Evolutionary conservation across 1,140 invertebrate genomes (phyloP).

Genomic region (Lordiphosa clarofinis): DNA sequence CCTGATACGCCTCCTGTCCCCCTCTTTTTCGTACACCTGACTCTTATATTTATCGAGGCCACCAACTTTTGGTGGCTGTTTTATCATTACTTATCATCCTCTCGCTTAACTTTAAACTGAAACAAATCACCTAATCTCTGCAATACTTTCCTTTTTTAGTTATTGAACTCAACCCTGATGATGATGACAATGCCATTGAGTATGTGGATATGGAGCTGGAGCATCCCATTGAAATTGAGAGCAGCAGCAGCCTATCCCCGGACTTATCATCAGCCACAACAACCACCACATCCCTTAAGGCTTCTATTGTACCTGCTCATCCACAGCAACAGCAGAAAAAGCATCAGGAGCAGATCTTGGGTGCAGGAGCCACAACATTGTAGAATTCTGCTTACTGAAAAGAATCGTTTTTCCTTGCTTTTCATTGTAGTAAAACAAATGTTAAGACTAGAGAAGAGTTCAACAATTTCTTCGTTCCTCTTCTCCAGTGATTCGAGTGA

Average conservation of each 20-base stretch:
- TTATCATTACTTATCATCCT: too few species aligned
- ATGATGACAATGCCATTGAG: slow-evolving; percentile 70
- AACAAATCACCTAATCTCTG: too few species aligned
- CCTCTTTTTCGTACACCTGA: too few species aligned
- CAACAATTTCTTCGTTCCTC: neutral
- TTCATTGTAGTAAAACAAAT: too few species aligned
- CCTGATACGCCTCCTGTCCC: too few species aligned
- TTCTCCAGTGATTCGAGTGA: slow-evolving; percentile 21
- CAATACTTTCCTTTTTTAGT: slow-evolving; percentile 42
- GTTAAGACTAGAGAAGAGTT: neutral
- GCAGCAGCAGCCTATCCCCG: slow-evolving; percentile 55
- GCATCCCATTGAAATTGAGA: slow-evolving; percentile 65
- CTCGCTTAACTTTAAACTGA: too few species aligned
- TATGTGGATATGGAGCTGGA: slow-evolving; percentile 74
- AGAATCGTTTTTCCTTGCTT: slow-evolving; percentile 3
- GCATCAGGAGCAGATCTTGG: slow-evolving; percentile 22
- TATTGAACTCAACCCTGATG: slow-evolving; percentile 65
- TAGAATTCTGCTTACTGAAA: slow-evolving; percentile 13
- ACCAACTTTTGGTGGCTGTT: too few species aligned
- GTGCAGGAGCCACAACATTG: slow-evolving; percentile 18
- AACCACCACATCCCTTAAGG: slow-evolving; percentile 37
- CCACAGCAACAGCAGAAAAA: slow-evolving; percentile 13
- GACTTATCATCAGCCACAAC: slow-evolving; percentile 21
- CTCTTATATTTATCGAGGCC: too few species aligned
- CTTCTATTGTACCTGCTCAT: slow-evolving; percentile 27